Evolutionary conservation across 2,113 vertebrate genomes (phyloP).

Genomic region (Varanus salvator): DNA sequence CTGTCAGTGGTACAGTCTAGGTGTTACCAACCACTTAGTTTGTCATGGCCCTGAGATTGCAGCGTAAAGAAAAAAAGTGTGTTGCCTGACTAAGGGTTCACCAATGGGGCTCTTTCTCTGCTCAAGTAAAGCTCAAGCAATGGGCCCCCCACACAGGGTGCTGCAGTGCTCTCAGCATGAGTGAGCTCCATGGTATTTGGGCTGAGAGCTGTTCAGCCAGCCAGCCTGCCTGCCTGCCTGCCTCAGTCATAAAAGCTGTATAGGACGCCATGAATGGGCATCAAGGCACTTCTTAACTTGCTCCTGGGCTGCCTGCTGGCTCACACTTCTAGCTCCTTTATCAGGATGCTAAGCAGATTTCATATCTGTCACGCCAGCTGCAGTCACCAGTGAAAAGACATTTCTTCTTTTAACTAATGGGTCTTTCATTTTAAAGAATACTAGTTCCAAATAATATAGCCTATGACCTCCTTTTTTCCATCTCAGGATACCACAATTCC

Average conservation of each 20-base stretch:
- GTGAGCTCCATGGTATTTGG: not conserved
- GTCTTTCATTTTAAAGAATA: not conserved
- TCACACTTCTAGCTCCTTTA: not conserved
- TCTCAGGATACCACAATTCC: not conserved
- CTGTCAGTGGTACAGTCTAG: not conserved
- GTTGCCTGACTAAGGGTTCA: not conserved
- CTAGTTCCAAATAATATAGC: not conserved
- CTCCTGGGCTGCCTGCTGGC: not conserved
- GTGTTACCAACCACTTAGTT: not conserved
- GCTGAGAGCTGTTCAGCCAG: not conserved
- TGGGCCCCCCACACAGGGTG: not conserved
- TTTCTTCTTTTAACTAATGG: not conserved
- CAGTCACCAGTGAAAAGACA: not conserved
- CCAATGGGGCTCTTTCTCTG: slow-evolving; percentile 4
- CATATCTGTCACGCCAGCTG: not conserved
- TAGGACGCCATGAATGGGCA: not conserved
- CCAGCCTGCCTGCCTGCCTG: not conserved
- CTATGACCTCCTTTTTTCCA: not conserved
- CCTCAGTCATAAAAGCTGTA: not conserved
- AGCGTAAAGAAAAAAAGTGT: not conserved
- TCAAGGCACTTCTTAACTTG: not conserved
- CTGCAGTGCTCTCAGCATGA: not conserved
- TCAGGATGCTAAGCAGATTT: not conserved
- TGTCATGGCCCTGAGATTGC: not conserved
- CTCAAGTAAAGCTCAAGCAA: rapidly evolving